Percentiles rank a stretch among this genome's conserved stretches.
phyloP scores from a whole-genome alignment of 2,797 vertebrate genomes.

The Hemitrygon akajei region DNA sequence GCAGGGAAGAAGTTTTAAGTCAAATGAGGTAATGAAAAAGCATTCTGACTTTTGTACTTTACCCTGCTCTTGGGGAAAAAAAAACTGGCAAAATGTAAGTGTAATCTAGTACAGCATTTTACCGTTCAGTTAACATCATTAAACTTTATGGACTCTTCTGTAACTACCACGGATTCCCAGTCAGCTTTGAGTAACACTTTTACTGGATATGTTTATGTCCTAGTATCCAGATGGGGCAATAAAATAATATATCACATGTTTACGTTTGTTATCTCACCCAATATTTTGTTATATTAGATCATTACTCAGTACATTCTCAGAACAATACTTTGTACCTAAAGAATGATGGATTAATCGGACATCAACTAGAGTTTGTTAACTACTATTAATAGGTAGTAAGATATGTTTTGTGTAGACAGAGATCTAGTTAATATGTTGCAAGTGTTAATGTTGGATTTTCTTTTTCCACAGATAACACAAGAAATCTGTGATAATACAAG shows the following conservation, averaged over 20 bases:
- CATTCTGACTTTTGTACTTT: not conserved
- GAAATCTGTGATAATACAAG: constrained; percentile 95
- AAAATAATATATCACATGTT: not conserved
- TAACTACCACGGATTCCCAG: not conserved
- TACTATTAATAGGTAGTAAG: not conserved
- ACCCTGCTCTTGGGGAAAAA: not conserved
- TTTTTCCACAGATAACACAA: constrained; percentile 77
- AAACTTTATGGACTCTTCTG: not conserved
- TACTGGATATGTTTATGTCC: not conserved
- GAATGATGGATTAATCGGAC: not conserved
- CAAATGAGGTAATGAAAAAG: constrained; percentile 60
- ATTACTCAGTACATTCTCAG: not conserved
- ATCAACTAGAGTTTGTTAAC: not conserved
- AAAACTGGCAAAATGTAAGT: not conserved
- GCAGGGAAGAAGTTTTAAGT: constrained; percentile 70
- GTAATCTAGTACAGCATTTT: too few species aligned
- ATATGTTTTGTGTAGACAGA: not conserved
- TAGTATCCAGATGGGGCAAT: not conserved
- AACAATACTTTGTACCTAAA: not conserved
- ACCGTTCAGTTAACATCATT: not conserved
- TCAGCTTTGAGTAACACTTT: not conserved
- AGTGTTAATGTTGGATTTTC: not conserved
- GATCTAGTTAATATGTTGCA: not conserved
- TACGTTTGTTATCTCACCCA: not conserved
- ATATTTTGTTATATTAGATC: not conserved